These are phyloP conservation scores for Oreohelix idahoensis DNA, from an alignment of 1,140 invertebrate species.

Conservation along the genomic window DNA sequence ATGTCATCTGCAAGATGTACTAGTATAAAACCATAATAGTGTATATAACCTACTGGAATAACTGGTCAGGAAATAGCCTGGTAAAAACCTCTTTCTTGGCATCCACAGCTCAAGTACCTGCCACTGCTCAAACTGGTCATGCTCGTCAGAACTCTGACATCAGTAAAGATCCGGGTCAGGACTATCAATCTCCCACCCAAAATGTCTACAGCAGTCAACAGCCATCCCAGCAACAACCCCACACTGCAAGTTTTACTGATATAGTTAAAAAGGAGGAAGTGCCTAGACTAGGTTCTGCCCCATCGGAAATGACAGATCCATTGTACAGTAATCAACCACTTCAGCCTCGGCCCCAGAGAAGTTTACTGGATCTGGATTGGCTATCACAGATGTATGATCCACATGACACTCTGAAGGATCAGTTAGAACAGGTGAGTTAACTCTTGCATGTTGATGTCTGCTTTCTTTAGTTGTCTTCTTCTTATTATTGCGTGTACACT, in stretches of 20 bases:
- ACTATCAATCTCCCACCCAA: background rate
- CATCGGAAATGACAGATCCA: slow-evolving; percentile 12
- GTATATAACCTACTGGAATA: no score
- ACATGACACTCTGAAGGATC: background rate
- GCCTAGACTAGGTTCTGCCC: background rate
- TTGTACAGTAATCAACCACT: slow-evolving; percentile 32
- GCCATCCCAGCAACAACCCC: background rate
- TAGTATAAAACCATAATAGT: no score
- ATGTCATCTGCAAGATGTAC: no score
- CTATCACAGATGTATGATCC: slow-evolving; percentile 19
- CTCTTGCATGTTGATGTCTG: background rate
- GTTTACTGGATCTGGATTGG: slow-evolving; percentile 23
- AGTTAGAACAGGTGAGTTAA: slow-evolving; percentile 30
- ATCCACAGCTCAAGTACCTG: background rate
- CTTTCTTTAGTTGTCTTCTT: no score
- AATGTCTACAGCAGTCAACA: slow-evolving; percentile 1
- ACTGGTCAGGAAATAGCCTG: no score
- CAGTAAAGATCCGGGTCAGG: background rate
- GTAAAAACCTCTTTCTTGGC: background rate
- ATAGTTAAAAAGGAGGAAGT: background rate
- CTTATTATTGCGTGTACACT: no score
- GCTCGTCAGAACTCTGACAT: background rate
- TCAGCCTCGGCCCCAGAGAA: slow-evolving; percentile 9
- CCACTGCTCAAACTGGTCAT: background rate
- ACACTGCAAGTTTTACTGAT: background rate